These are phyloP conservation scores for Cochlearius cochlearius DNA, from an alignment of 2,113 vertebrate genomes.

Conservation along the genomic window DNA sequence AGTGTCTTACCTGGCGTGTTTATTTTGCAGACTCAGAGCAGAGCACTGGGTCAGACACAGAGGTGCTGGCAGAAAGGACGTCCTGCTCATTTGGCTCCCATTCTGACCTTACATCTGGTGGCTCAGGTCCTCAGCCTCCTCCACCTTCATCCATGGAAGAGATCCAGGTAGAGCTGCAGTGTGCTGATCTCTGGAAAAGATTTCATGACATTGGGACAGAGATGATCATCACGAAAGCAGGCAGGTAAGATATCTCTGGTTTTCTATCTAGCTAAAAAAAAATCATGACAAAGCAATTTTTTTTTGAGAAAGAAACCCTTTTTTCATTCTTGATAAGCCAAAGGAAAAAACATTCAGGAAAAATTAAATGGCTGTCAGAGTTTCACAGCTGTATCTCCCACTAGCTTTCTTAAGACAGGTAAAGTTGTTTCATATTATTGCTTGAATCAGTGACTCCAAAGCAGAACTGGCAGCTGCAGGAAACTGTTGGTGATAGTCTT, in stretches of 20 bases:
- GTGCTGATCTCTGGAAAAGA: slow-evolving; percentile 97
- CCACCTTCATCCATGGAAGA: slow-evolving; percentile 93
- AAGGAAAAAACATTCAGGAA: neutral
- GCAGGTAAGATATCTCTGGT: slow-evolving; percentile 81
- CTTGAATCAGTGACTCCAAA: neutral
- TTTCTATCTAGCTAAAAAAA: neutral
- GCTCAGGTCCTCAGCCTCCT: slow-evolving; percentile 71
- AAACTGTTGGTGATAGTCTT: neutral
- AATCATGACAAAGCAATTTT: neutral
- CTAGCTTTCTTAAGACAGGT: neutral
- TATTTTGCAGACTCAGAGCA: slow-evolving; percentile 88
- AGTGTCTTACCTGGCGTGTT: slow-evolving; percentile 19
- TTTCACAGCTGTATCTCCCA: neutral
- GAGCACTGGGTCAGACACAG: slow-evolving; percentile 92
- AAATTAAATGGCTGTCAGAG: neutral
- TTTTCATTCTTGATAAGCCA: neutral
- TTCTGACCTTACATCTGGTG: slow-evolving; percentile 78
- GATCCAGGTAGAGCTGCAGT: slow-evolving; percentile 97
- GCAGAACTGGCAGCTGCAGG: neutral
- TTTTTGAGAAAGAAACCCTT: rapidly evolving
- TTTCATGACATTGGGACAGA: slow-evolving; percentile 99
- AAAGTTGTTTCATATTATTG: neutral
- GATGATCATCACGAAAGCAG: slow-evolving; percentile 99
- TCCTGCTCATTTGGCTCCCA: slow-evolving; percentile 93
- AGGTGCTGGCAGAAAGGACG: slow-evolving; percentile 89